Percentiles rank a stretch among this genome's conserved stretches.
phyloP scores from a whole-genome alignment of 2,113 vertebrate species.

The Hiodon tergisus region DNA sequence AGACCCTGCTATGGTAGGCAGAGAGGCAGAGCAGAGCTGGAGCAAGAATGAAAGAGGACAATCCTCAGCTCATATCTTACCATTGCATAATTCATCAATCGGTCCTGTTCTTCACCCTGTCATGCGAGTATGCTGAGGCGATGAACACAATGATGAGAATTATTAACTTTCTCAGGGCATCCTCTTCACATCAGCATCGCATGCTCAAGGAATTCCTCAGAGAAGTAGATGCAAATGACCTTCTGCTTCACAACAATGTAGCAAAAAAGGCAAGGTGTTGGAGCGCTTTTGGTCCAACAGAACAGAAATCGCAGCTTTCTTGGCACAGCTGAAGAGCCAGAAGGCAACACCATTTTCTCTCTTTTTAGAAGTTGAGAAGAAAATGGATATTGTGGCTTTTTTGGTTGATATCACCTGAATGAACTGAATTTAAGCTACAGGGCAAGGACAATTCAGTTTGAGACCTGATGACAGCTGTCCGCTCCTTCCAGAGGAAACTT shows the following conservation, averaged over 20 bases:
- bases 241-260: constrained; percentile 23
- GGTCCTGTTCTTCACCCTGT: constrained; percentile 28
- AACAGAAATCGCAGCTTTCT: constrained; percentile 20
- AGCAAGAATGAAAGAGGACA: constrained; percentile 29
- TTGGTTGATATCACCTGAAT: constrained; percentile 33
- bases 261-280: constrained; percentile 26
- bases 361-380: constrained; percentile 22
- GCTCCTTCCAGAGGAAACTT: constrained; percentile 35
- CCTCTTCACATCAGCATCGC: constrained; percentile 26
- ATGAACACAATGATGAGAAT: constrained; percentile 36
- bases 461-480: constrained; percentile 29
- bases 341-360: constrained; percentile 20
- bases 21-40: constrained; percentile 31
- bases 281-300: constrained; percentile 12
- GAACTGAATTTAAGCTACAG: constrained; percentile 28
- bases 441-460: constrained; percentile 31
- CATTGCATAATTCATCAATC: constrained; percentile 2
- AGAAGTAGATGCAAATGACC: constrained; percentile 24
- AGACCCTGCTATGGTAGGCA: constrained; percentile 29
- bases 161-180: constrained; percentile 28
- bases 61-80: constrained; percentile 26
- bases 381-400: constrained; percentile 26
- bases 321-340: constrained; percentile 25
- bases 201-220: constrained; percentile 27
- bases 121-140: constrained; percentile 33